Evolutionary conservation across 2,113 vertebrate species (phyloP).

Genomic region (Ornithorhynchus anatinus): DNA sequence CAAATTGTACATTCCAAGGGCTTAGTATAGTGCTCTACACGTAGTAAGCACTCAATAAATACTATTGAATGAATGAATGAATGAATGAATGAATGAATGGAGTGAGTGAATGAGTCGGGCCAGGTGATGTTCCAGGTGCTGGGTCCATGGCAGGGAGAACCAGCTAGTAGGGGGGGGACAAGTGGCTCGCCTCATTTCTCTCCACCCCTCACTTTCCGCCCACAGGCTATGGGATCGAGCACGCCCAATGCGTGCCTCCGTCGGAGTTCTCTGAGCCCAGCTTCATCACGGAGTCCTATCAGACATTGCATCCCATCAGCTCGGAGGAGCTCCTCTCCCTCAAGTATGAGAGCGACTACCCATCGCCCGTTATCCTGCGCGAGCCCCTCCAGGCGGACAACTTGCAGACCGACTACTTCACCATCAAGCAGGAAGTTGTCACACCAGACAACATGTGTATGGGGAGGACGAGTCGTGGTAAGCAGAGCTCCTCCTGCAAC

Average conservation of each 20-base stretch:
- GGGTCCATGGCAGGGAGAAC: no score
- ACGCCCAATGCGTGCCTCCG: constrained; percentile 96
- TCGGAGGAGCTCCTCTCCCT: constrained; percentile 95
- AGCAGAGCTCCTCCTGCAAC: not conserved
- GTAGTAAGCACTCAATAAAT: no score
- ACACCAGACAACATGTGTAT: constrained; percentile 98
- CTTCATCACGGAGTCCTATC: constrained; percentile 99
- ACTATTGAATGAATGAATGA: no score
- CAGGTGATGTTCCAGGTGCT: no score
- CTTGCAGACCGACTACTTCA: constrained; percentile 90
- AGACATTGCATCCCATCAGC: constrained; percentile 98
- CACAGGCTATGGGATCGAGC: constrained; percentile 94
- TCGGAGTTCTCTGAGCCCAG: constrained; percentile 97
- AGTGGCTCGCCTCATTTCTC: not conserved
- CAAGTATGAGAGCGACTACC: constrained; percentile 95
- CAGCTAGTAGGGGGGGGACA: no score
- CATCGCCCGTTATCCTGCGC: constrained; percentile 83
- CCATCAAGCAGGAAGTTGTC: constrained; percentile 96
- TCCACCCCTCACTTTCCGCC: not conserved
- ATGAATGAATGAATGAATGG: no score
- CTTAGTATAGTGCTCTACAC: no score
- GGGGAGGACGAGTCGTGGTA: constrained; percentile 95
- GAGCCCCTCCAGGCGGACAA: constrained; percentile 83
- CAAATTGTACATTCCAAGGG: no score
- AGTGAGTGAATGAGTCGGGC: no score